phyloP scores from a whole-genome alignment of 2,797 vertebrate species.

The Stomatorhinus walkeri region DNA sequence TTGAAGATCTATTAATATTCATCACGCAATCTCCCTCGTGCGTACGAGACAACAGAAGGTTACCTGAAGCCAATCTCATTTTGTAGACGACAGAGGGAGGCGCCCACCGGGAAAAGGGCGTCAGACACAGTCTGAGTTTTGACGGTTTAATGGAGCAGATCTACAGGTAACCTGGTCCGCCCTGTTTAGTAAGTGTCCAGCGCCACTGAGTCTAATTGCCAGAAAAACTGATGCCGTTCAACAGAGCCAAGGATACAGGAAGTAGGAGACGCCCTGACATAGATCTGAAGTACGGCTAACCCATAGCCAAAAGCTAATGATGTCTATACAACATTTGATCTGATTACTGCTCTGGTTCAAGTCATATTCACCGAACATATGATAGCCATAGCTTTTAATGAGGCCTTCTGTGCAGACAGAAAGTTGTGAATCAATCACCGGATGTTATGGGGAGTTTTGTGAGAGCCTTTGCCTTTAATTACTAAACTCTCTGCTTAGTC shows the following conservation, averaged over 20 bases:
- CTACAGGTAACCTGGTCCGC: not conserved
- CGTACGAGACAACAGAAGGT: not conserved
- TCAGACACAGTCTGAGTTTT: not conserved
- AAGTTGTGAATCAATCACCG: not conserved
- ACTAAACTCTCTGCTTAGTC: slow-evolving; percentile 5
- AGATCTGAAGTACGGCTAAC: not conserved
- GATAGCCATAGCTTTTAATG: not conserved
- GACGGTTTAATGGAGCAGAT: not conserved
- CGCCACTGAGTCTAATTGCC: not conserved
- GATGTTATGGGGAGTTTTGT: not conserved
- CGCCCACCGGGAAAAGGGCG: not conserved
- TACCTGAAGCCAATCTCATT: not conserved
- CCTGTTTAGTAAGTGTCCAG: not conserved
- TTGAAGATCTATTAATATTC: not conserved
- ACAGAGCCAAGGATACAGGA: not conserved
- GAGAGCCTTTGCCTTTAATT: slow-evolving; percentile 3
- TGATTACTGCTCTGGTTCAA: not conserved
- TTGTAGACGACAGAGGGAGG: not conserved
- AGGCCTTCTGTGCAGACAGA: not conserved
- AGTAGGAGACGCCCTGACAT: not conserved
- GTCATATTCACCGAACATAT: not conserved
- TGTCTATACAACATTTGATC: not conserved
- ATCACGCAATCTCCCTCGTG: not conserved
- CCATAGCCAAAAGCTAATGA: not conserved
- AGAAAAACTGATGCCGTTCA: not conserved